These are phyloP conservation scores for Eumeta japonica DNA, from an alignment of 1,140 invertebrate species.

Conservation along the genomic window DNA sequence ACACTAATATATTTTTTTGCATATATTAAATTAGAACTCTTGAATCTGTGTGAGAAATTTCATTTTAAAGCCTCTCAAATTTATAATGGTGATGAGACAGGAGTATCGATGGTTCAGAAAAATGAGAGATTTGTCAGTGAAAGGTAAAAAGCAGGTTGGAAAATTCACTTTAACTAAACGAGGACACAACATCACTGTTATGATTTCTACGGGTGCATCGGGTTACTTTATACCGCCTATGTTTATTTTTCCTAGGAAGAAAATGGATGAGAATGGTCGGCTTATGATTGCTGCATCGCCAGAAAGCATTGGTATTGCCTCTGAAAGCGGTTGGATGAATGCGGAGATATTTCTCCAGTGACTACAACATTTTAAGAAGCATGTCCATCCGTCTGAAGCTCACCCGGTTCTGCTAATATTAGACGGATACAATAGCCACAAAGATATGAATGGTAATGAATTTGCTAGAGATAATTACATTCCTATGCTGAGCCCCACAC, in stretches of 20 bases:
- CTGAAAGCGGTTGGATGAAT: slow-evolving; percentile 7
- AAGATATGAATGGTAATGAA: slow-evolving; percentile 13
- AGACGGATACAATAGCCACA: slow-evolving; percentile 28
- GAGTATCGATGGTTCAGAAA: no score
- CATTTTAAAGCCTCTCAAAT: no score
- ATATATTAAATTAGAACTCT: no score
- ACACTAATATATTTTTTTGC: no score
- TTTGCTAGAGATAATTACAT: no score
- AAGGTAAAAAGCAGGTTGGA: no score
- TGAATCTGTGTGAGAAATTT: no score
- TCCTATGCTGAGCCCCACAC: no score
- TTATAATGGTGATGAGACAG: no score
- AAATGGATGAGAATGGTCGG: slow-evolving; percentile 7
- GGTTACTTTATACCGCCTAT: slow-evolving; percentile 3
- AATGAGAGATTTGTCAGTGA: slow-evolving; percentile 5
- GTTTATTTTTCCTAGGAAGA: slow-evolving; percentile 6
- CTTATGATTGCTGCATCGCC: slow-evolving; percentile 5
- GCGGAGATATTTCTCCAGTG: slow-evolving; percentile 25
- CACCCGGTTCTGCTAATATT: slow-evolving; percentile 25
- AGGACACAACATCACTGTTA: slow-evolving; percentile 6
- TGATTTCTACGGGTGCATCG: slow-evolving; percentile 6
- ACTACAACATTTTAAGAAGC: slow-evolving; percentile 28
- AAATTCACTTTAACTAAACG: slow-evolving; percentile 5
- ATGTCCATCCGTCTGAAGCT: slow-evolving; percentile 18
- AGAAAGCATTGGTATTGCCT: slow-evolving; percentile 4